Evolutionary conservation across 2,113 vertebrate genomes (phyloP).

Genomic region (Haliaeetus leucogaster): DNA sequence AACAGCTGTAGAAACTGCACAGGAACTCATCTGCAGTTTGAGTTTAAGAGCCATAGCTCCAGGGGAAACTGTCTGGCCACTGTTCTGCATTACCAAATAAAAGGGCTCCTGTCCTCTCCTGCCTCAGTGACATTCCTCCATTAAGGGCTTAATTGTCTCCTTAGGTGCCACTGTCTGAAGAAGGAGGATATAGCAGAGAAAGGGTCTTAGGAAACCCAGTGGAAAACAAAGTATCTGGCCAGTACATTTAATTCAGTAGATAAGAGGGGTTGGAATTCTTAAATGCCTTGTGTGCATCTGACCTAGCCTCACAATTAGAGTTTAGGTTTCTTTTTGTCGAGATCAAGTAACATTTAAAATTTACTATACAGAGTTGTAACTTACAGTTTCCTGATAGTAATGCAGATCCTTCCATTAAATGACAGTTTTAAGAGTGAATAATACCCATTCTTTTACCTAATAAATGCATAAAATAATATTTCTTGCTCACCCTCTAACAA

Average conservation of each 20-base stretch:
- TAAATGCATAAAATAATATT: neutral
- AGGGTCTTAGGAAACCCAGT: neutral
- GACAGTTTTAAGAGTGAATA: slow-evolving; percentile 35
- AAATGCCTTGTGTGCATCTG: neutral
- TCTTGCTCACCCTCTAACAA: neutral
- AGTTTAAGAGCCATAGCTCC: slow-evolving; percentile 19
- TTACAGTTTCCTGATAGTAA: neutral
- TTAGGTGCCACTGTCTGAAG: neutral
- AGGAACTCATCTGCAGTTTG: slow-evolving; percentile 5
- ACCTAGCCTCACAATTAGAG: neutral
- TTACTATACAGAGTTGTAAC: neutral
- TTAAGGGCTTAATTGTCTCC: neutral
- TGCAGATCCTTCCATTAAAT: neutral
- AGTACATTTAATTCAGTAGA: neutral
- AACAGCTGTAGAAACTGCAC: slow-evolving; percentile 60
- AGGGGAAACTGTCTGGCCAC: neutral
- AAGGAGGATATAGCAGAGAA: neutral
- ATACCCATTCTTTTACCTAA: neutral
- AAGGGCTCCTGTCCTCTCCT: neutral
- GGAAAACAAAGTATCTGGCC: neutral
- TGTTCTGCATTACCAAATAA: slow-evolving; percentile 46
- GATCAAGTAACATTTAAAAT: slow-evolving; percentile 31
- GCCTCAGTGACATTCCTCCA: neutral
- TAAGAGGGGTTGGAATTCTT: neutral
- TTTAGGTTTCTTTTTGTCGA: neutral